phyloP scores from a whole-genome alignment of 2,797 vertebrate genomes.

The Tiaroga cobitis region DNA sequence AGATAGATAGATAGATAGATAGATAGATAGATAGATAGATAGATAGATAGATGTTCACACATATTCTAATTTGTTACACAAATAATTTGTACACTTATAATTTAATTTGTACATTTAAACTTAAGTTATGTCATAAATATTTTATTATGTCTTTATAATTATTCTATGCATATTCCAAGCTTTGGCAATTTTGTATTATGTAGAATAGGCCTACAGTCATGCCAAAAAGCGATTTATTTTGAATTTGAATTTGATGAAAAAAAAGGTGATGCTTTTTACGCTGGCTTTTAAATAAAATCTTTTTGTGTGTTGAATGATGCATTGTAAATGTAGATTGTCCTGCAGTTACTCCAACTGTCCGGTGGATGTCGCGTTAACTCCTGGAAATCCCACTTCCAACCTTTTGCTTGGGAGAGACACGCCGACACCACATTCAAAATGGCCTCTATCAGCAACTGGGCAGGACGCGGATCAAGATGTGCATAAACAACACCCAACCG shows the following conservation, averaged over 20 bases:
- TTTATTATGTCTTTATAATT: too few species aligned
- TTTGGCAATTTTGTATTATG: too few species aligned
- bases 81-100: too few species aligned
- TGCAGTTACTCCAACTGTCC: conserved; percentile 59
- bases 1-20: too few species aligned
- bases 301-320: background rate
- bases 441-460: conserved; percentile 67
- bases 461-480: conserved; percentile 65
- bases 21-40: too few species aligned
- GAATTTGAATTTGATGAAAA: too few species aligned
- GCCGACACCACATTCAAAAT: conserved; percentile 80
- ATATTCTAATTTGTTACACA: too few species aligned
- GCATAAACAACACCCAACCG: conserved; percentile 64
- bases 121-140: background rate
- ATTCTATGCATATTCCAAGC: too few species aligned
- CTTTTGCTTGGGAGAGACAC: conserved; percentile 44
- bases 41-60: too few species aligned
- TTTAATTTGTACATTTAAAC: too few species aligned
- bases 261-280: background rate
- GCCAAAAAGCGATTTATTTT: too few species aligned
- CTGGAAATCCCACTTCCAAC: conserved; percentile 29
- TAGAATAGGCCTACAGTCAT: too few species aligned
- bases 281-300: background rate
- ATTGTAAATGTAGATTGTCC: background rate
- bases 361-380: conserved; percentile 54